Conservation (phyloP, 2,113 vertebrate genomes). For the Bothrops jararaca region DNA sequence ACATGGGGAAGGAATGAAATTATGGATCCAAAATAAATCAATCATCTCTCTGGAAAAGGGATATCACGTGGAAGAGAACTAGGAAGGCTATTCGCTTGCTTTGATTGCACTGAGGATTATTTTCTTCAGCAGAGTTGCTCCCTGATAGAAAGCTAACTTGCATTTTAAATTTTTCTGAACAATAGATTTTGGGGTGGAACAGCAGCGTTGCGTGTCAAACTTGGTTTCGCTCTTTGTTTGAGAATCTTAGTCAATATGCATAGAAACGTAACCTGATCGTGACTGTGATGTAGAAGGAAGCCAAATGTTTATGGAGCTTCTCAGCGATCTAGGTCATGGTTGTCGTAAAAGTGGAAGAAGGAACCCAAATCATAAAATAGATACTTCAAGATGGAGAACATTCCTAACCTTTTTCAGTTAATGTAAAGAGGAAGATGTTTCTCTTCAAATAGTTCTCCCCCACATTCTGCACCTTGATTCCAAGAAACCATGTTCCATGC, state of each 20-base stretch:
- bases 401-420: constrained; percentile 13
- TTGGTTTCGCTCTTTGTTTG: background rate
- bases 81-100: background rate
- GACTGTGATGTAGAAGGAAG: background rate
- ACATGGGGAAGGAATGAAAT: constrained; percentile 37
- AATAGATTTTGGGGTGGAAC: background rate
- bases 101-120: constrained; percentile 39
- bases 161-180: constrained; percentile 32
- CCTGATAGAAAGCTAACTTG: constrained; percentile 33
- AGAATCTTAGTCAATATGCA: background rate
- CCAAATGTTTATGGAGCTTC: background rate
- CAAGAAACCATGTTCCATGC: constrained; percentile 4
- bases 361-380: background rate
- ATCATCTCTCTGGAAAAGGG: constrained; percentile 31
- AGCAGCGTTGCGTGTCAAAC: background rate
- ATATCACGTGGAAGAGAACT: constrained; percentile 22
- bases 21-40: constrained; percentile 20
- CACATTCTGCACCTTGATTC: background rate
- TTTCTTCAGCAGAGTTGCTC: constrained; percentile 35
- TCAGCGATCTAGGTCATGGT: background rate
- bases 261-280: background rate
- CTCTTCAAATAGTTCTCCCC: background rate
- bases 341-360: too few relatives aligned
- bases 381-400: background rate
- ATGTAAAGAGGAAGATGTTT: background rate